These are phyloP conservation scores for Poecile atricapillus DNA, from an alignment of 2,113 vertebrate genomes.

Conservation along the genomic window DNA sequence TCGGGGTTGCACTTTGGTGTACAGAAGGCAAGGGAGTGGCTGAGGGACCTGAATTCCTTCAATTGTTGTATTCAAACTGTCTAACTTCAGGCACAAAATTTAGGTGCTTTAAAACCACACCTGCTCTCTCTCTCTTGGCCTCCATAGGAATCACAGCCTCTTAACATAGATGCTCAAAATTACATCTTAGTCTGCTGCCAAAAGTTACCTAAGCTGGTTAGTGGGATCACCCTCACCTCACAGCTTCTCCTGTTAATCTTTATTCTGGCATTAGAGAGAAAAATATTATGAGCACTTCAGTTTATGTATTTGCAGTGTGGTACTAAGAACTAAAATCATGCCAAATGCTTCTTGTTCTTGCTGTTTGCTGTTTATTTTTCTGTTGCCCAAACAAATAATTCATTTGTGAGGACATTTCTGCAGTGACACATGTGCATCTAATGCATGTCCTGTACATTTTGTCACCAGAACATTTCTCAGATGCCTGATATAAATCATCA, in stretches of 20 bases:
- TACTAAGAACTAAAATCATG: conserved; percentile 20
- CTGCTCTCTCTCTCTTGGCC: neutral
- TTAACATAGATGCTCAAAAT: neutral
- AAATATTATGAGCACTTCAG: neutral
- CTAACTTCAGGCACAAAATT: neutral
- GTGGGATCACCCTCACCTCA: neutral
- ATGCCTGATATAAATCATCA: conserved; percentile 29
- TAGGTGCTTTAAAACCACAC: neutral
- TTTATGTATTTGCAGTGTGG: neutral
- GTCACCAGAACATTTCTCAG: neutral
- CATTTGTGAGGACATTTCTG: conserved; percentile 6
- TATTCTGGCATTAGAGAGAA: neutral
- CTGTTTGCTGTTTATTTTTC: neutral
- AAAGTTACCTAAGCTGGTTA: neutral
- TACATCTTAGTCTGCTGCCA: neutral
- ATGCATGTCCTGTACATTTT: neutral
- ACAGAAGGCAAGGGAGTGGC: neutral
- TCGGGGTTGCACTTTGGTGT: neutral
- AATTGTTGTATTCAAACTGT: neutral
- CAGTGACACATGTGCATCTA: neutral
- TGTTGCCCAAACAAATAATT: conserved; percentile 4
- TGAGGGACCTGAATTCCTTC: neutral
- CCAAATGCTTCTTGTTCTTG: neutral
- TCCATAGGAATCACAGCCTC: neutral
- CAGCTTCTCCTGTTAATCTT: neutral